These are phyloP conservation scores for Zosterops hypoxanthus DNA, from an alignment of 2,113 vertebrate species.

Conservation along the genomic window DNA sequence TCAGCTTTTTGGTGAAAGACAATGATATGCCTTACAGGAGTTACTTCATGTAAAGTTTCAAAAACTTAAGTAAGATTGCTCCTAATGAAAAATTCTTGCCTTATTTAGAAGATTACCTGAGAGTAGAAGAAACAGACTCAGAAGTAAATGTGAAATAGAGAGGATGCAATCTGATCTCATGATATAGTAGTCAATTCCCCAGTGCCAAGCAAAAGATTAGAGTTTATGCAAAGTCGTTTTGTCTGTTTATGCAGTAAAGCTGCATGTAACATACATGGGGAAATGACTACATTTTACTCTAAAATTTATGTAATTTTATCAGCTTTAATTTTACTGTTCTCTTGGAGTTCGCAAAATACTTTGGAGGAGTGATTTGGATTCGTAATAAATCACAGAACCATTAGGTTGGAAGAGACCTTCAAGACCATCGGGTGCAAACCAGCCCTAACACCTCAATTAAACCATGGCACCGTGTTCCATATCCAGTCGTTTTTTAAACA, in stretches of 20 bases:
- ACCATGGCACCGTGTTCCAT: neutral
- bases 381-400: neutral
- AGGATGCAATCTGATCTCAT: neutral
- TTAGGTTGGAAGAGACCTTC: neutral
- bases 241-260: neutral
- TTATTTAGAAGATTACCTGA: neutral
- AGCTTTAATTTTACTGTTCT: neutral
- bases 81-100: neutral
- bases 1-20: neutral
- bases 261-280: neutral
- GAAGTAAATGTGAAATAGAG: neutral
- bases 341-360: neutral
- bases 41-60: neutral
- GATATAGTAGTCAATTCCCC: neutral
- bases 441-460: neutral
- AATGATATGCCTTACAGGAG: neutral
- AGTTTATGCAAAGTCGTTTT: neutral
- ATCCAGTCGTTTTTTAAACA: neutral
- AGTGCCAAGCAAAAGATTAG: neutral
- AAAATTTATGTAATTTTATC: neutral
- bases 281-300: neutral
- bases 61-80: neutral
- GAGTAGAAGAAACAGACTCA: neutral
- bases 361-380: neutral
- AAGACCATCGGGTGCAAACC: neutral